Evolutionary conservation across 2,888 invertebrate species (phyloP), one percentile per base, ranked within the genome.

Genomic region (Dicroscelio sp.): DNA sequence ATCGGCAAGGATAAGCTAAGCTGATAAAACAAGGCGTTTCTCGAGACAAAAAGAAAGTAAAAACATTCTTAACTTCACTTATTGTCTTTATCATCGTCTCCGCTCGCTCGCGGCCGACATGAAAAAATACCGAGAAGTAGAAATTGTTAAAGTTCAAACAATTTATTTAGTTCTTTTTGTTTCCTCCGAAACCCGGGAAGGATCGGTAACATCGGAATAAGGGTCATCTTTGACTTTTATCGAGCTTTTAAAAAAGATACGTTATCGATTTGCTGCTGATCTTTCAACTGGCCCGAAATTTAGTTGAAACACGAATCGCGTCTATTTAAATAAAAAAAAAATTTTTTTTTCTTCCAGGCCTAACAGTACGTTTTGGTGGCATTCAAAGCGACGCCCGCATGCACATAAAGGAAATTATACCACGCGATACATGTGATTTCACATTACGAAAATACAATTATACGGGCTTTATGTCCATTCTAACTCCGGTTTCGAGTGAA

Each of bases 181-280:
- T 35, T 33, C 30, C 12, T 55, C 58, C 8, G 31, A 48, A 25
- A n/a, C 52, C 20, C n/a, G 55, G 20, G 33, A 33, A 23, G 10
- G 55, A 75, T 55, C 30, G 78, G 65, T 79, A 63, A 63, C 43
- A 33, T 31, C 67, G 27, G n/a, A 82, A 69, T 69, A 82, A 87
- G 60, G 65, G 65, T 65, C 55, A 65, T 80, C 43, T 33, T 23
- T n/a, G 65, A 35, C 43, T 67, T 76, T 83, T 83, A 83, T 83
- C 78, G 60, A 55, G 31, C 12, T 69, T 31, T 78, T 58, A 33
- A 82, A 63, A 75, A 73, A 79, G 73, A 86, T 82, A 87, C 38
- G 67, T 82, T 87, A 87, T 87, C 87, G 87, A 82, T 82, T 73
- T 10, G 52, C 30, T 58, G 43, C 55, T 2, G 82, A 82, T 87